phyloP scores from a whole-genome alignment of 2,888 invertebrate genomes.

The Platycheirus rosarum region DNA sequence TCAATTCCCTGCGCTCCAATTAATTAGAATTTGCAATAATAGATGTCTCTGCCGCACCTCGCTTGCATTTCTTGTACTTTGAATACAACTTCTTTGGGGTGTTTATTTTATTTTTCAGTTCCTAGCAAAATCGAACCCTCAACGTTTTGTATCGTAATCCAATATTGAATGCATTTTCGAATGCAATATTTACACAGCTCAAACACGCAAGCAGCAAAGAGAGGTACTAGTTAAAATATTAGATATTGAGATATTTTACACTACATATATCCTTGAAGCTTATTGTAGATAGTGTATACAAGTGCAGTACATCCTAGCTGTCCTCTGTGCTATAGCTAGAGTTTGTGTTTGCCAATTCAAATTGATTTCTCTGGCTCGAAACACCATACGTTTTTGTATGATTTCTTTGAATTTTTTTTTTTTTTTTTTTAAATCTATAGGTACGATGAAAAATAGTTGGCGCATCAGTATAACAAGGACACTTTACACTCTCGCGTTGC shows the following conservation, averaged over 20 bases:
- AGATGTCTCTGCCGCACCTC: slow-evolving; percentile 51
- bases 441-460: slow-evolving; percentile 35
- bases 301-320: background rate
- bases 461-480: slow-evolving; percentile 45
- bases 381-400: slow-evolving; percentile 44
- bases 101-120: background rate
- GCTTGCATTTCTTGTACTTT: slow-evolving; percentile 12
- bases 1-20: slow-evolving; percentile 54
- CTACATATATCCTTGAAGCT: slow-evolving; percentile 21
- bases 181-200: slow-evolving; percentile 65
- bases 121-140: slow-evolving; percentile 2
- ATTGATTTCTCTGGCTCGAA: slow-evolving; percentile 54
- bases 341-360: slow-evolving; percentile 56
- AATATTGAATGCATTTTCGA: slow-evolving; percentile 67
- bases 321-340: background rate
- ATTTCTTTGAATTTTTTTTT: slow-evolving; percentile 39
- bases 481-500: slow-evolving; percentile 27
- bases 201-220: slow-evolving; percentile 43
- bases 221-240: slow-evolving; percentile 55
- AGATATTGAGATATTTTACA: slow-evolving; percentile 54
- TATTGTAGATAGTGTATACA: slow-evolving; percentile 18
- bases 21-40: slow-evolving; percentile 58
- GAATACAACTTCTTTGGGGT: slow-evolving; percentile 26
- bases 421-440: slow-evolving; percentile 15
- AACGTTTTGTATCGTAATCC: slow-evolving; percentile 44